Evolutionary conservation across 2,797 vertebrate species (phyloP).

Genomic region (Thamnophis elegans): DNA sequence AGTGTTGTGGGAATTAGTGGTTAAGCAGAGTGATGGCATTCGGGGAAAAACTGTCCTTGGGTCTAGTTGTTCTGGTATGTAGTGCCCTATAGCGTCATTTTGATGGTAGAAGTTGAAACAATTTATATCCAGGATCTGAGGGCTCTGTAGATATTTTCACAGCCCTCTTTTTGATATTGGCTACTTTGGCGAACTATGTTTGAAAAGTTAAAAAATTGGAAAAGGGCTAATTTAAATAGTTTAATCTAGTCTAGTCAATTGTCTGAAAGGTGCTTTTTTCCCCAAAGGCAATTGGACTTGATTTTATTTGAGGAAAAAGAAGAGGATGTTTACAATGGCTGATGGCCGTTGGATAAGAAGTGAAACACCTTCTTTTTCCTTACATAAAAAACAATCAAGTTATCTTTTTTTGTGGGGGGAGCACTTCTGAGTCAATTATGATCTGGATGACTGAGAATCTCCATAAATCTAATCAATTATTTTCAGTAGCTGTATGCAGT

Average conservation of each 20-base stretch:
- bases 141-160: too few relatives aligned
- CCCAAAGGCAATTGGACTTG: background rate
- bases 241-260: background rate
- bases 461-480: background rate
- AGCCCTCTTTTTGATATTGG: background rate
- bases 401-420: rapidly evolving
- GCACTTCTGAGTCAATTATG: background rate
- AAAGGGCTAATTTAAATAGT: background rate
- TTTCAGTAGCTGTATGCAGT: background rate
- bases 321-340: background rate
- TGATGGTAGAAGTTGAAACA: too few relatives aligned
- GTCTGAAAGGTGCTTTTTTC: background rate
- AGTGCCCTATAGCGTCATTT: too few relatives aligned
- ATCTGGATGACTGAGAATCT: background rate
- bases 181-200: background rate
- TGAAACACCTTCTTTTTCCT: background rate
- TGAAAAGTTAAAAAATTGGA: background rate
- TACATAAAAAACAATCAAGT: background rate
- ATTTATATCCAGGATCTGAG: too few relatives aligned
- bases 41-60: too few relatives aligned
- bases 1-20: too few relatives aligned
- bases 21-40: too few relatives aligned
- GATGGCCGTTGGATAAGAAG: background rate
- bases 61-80: too few relatives aligned
- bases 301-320: background rate